Evolutionary conservation across 1,140 invertebrate genomes (phyloP).

Genomic region (Eufriesea mexicana): DNA sequence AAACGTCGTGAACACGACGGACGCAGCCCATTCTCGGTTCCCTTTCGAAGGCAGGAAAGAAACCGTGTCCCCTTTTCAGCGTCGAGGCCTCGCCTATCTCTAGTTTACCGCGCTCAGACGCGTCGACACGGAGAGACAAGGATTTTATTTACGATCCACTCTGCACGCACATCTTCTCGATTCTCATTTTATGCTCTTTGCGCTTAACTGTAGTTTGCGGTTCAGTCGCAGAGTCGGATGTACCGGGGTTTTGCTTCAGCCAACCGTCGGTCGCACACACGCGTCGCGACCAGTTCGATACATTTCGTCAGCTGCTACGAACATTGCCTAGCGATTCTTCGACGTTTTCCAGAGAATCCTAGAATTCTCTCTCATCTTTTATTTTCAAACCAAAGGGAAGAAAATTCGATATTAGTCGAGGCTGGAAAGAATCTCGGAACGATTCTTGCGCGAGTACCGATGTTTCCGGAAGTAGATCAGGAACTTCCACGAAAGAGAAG

Average conservation of each 20-base stretch:
- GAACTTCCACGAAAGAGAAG: neutral
- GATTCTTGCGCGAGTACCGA: neutral
- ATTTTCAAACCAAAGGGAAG: neutral
- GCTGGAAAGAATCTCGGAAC: neutral
- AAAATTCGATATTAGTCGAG: neutral
- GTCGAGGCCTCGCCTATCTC: slow-evolving; percentile 1
- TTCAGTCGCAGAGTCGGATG: slow-evolving; percentile 68
- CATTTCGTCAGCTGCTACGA: slow-evolving; percentile 2
- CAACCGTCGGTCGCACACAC: slow-evolving; percentile 24
- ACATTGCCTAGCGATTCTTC: neutral
- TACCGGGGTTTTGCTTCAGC: slow-evolving; percentile 57
- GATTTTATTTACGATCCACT: slow-evolving; percentile 72
- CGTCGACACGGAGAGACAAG: slow-evolving; percentile 63
- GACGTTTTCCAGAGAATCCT: neutral
- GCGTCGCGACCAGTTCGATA: slow-evolving; percentile 9
- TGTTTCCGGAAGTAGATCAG: neutral
- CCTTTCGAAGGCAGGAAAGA: neutral
- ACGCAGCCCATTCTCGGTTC: slow-evolving; percentile 2
- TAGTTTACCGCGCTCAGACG: slow-evolving; percentile 36
- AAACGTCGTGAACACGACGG: neutral
- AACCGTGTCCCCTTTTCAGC: slow-evolving; percentile 7
- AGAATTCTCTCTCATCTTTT: neutral
- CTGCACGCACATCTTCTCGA: slow-evolving; percentile 65
- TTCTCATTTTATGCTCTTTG: slow-evolving; percentile 73
- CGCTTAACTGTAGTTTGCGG: slow-evolving; percentile 77